phyloP scores from a whole-genome alignment of 64 coral and sea anemone species.

The Dendrophyllia cribrosa region DNA sequence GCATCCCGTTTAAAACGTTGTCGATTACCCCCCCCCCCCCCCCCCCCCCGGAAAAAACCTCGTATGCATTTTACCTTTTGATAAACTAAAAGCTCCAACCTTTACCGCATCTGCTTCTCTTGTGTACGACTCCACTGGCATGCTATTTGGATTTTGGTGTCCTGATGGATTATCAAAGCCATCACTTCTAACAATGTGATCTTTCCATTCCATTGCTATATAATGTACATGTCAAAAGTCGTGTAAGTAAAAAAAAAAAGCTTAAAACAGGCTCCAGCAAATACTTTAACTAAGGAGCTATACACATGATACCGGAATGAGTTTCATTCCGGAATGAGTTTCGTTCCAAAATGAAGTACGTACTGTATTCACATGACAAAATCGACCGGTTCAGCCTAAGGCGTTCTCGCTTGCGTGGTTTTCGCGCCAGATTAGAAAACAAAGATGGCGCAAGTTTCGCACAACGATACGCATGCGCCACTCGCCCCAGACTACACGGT shows the following conservation, averaged over 20 bases:
- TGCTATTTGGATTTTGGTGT: conserved; percentile 85
- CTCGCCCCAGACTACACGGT: too few relatives aligned
- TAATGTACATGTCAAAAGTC: background rate
- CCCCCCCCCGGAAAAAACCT: too few relatives aligned
- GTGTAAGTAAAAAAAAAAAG: background rate
- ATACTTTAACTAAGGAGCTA: background rate
- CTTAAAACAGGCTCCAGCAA: background rate
- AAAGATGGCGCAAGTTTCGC: too few relatives aligned
- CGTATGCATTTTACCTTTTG: conserved; percentile 51
- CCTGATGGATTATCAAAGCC: conserved; percentile 77
- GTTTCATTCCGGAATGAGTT: too few relatives aligned
- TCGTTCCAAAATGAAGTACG: too few relatives aligned
- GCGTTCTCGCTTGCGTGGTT: too few relatives aligned
- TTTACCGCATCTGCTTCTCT: conserved; percentile 58
- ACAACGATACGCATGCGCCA: too few relatives aligned
- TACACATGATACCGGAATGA: background rate
- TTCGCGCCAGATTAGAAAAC: too few relatives aligned
- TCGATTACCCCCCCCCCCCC: too few relatives aligned
- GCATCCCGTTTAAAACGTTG: too few relatives aligned
- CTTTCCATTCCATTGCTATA: conserved; percentile 86
- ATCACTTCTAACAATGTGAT: conserved; percentile 69
- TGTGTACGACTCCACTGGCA: conserved; percentile 50
- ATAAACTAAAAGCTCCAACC: conserved; percentile 73
- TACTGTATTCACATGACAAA: too few relatives aligned
- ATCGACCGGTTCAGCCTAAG: too few relatives aligned